Evolutionary conservation across 2,888 invertebrate species (phyloP).

Genomic region (Fragum whitleyi): DNA sequence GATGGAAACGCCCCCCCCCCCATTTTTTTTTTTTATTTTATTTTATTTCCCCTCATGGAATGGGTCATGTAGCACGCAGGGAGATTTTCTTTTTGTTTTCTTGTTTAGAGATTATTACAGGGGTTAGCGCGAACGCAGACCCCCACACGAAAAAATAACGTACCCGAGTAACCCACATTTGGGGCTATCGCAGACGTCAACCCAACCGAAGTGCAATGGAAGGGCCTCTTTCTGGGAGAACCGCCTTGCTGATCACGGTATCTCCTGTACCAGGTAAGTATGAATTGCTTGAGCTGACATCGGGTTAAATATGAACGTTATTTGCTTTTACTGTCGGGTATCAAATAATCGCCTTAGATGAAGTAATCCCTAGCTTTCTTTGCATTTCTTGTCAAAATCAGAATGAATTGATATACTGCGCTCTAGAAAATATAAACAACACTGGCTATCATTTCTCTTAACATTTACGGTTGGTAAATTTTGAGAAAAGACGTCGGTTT

Average conservation of each 20-base stretch:
- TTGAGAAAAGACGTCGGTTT: not conserved
- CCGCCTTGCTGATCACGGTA: constrained; percentile 90
- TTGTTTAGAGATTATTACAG: constrained; percentile 6
- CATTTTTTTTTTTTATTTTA: no score
- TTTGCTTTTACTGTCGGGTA: not conserved
- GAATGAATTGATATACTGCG: not conserved
- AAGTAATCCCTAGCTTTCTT: not conserved
- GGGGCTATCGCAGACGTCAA: constrained; percentile 89
- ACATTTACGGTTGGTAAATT: not conserved
- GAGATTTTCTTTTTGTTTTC: not conserved
- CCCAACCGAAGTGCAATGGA: constrained; percentile 91
- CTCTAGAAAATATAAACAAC: not conserved
- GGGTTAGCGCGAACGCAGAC: constrained; percentile 74
- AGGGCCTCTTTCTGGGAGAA: constrained; percentile 90
- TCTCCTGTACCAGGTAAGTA: constrained; percentile 91
- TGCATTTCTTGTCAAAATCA: not conserved
- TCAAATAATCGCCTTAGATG: not conserved
- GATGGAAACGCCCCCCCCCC: no score
- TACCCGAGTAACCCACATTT: constrained; percentile 72
- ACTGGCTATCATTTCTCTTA: not conserved
- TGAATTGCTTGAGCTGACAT: constrained; percentile 17
- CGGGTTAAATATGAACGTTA: not conserved
- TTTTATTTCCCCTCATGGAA: no score
- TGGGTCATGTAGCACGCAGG: no score
- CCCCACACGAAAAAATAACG: constrained; percentile 71